Evolutionary conservation across 2,113 vertebrate species (phyloP).

Genomic region (Lepisosteus oculatus): DNA sequence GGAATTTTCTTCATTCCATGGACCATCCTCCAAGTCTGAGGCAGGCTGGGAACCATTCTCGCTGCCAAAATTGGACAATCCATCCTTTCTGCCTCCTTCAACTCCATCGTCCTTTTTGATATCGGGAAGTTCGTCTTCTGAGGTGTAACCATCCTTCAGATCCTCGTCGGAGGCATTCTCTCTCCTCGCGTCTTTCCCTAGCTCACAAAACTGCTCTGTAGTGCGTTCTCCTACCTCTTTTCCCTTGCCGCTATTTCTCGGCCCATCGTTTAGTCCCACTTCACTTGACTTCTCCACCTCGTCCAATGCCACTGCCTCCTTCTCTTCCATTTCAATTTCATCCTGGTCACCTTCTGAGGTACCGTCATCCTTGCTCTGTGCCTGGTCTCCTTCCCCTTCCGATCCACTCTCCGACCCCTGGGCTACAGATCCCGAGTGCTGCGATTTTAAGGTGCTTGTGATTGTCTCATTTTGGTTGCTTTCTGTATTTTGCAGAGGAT

Average conservation of each 20-base stretch:
- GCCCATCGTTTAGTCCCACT: neutral
- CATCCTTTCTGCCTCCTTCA: slow-evolving; percentile 43
- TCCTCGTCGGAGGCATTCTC: slow-evolving; percentile 11
- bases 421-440: slow-evolving; percentile 59
- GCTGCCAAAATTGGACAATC: slow-evolving; percentile 59
- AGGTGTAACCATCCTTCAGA: neutral
- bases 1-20: slow-evolving; percentile 67
- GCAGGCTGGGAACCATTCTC: slow-evolving; percentile 69
- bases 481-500: slow-evolving; percentile 7
- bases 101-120: neutral
- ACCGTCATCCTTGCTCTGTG: slow-evolving; percentile 29
- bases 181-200: slow-evolving; percentile 40
- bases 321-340: slow-evolving; percentile 50
- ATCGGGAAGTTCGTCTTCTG: neutral
- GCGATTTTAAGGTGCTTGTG: slow-evolving; percentile 48
- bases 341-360: slow-evolving; percentile 63
- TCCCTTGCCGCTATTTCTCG: slow-evolving; percentile 5
- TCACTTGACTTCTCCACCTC: slow-evolving; percentile 44
- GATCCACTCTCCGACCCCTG: slow-evolving; percentile 64
- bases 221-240: slow-evolving; percentile 16
- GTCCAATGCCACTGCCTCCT: slow-evolving; percentile 15
- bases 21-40: slow-evolving; percentile 69
- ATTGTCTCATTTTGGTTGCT: slow-evolving; percentile 57
- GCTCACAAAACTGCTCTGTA: slow-evolving; percentile 22
- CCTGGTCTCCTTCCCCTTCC: slow-evolving; percentile 40